Evolutionary conservation across 2,888 invertebrate genomes (phyloP), one percentile per base, ranked within the genome.

Genomic region (Thymelicus sylvestris): DNA sequence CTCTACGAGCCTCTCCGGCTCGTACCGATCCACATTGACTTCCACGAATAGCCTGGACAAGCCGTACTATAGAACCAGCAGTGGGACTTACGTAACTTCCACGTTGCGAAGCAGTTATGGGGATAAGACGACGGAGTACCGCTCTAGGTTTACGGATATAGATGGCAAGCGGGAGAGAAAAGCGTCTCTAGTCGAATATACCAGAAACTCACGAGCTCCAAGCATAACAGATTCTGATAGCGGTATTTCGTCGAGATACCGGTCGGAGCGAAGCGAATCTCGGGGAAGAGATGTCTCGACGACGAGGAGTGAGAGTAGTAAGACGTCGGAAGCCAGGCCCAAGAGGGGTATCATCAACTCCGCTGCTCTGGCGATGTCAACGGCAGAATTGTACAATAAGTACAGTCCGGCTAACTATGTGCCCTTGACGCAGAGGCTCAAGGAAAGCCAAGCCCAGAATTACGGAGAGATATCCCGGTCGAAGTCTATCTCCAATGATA

Each of bases 331-430:
- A 76, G 79, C 90, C 75, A 74, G 94, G 73, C 83, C 89, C 71
- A 81, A 95, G 83, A 77, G 95, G 79, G 84, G 86, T 83, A 90
- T 87, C 81, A 91, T 93, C 80, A 91, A 90, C 77, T 94, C 93
- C 7, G 93, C 93, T 48, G 92, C 94, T 44, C 82, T 94, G 80
- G 94, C 92, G 66, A 95, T 94, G 95, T 95, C 93, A 67, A 94
- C 94, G 0, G 95, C 96, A 47, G 96, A 97, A 75, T 88, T 97
- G 74, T 95, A 96, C 83, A 96, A 95, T 81, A 97, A 96, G 86
- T 97, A 97, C 83, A 97, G 97, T 52, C 96, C 97, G 64, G 94
- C 96, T 55, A 95, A 96, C 83, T 97, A 97, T 86, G 95, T 96
- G 81, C 96, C 97, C 74, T 79, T 91, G 55, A 93, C 94, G 0